These are phyloP conservation scores for Blastobasis lacticolella DNA, from an alignment of 2,888 invertebrate genomes.

Conservation along the genomic window DNA sequence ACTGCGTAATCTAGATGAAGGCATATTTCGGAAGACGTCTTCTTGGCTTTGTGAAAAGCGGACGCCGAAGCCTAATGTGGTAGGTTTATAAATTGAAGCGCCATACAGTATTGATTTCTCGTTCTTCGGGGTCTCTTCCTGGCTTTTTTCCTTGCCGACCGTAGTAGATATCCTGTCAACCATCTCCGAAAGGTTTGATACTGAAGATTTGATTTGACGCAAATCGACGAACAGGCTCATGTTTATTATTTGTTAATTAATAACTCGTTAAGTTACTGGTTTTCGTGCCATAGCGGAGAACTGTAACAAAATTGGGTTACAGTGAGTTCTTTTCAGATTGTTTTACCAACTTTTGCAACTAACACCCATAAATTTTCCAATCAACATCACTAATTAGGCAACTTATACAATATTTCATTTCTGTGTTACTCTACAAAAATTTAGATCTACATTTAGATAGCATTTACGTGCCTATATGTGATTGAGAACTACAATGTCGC, in stretches of 20 bases:
- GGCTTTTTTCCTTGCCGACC: slow-evolving; percentile 37
- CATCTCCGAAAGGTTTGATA: slow-evolving; percentile 65
- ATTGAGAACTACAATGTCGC: no score
- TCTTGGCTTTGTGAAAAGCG: slow-evolving; percentile 66
- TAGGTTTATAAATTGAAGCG: slow-evolving; percentile 54
- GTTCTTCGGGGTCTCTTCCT: slow-evolving; percentile 36
- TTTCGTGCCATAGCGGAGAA: slow-evolving; percentile 1
- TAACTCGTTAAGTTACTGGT: background rate
- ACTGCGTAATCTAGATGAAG: slow-evolving; percentile 58
- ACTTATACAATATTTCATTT: no score
- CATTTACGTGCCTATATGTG: no score
- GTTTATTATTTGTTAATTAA: slow-evolving; percentile 12
- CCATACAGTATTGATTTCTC: slow-evolving; percentile 41
- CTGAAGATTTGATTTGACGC: slow-evolving; percentile 64
- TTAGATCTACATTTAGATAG: no score
- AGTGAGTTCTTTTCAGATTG: no score
- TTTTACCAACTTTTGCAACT: no score
- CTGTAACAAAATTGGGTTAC: slow-evolving; percentile 6
- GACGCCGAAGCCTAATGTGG: slow-evolving; percentile 59
- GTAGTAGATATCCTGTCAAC: slow-evolving; percentile 62
- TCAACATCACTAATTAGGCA: no score
- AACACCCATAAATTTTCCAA: no score
- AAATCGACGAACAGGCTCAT: slow-evolving; percentile 70
- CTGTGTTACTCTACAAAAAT: no score
- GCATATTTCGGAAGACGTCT: slow-evolving; percentile 58